Base-by-base conservation (phyloP, 2,888 invertebrate genomes). In the Drosophila mimica region DNA sequence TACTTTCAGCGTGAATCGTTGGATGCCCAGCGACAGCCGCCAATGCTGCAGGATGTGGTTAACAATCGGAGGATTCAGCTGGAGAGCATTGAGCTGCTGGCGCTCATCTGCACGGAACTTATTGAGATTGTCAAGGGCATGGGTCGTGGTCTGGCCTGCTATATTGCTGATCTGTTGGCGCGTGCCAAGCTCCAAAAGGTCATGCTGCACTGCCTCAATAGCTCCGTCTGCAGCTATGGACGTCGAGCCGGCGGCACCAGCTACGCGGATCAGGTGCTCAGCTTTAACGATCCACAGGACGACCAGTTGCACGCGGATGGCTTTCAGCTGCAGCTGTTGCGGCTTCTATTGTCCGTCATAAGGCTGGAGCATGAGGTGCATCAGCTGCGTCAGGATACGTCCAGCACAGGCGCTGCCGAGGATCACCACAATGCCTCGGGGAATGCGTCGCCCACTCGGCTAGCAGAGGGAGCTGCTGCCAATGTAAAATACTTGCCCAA, bases 111-210 rank as follows among this genome's bases (percentile, higher is more conserved):
- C 90, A 95, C 95, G 15, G 96, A 97, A 91, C 92, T 97, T 33
- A 95, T 96, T 61, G 94, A 94, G 36, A 95, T 97, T 63, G 96
- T 97, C 20, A 95, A 95, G 74, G 96, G 96, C 81, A 96, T 96
- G 92, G 96, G 96, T 0, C 96, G 95, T 89, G 93, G 96, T 2
- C 95, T 97, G 89, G 95, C 96, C 15, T 96, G 95, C 83, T 97
- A 96, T 91, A 95, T 96, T 74, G 95, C 95, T 17, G 97, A 97
- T 92, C 93, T 96, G 81, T 93, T 97, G 88, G 94, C 94, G 4
- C 95, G 96, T 75, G 96, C 97, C 88, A 97, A 97, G 93, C 94
- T 98, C 56, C 97, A 98, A 92, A 97, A 97, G 73, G 96, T 97
- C 31, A 94, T 97, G 54, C 94, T 98, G 57, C 97, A 97, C 91